These are phyloP conservation scores for Saturnia pavonia DNA, from an alignment of 2,888 invertebrate genomes.

Conservation along the genomic window DNA sequence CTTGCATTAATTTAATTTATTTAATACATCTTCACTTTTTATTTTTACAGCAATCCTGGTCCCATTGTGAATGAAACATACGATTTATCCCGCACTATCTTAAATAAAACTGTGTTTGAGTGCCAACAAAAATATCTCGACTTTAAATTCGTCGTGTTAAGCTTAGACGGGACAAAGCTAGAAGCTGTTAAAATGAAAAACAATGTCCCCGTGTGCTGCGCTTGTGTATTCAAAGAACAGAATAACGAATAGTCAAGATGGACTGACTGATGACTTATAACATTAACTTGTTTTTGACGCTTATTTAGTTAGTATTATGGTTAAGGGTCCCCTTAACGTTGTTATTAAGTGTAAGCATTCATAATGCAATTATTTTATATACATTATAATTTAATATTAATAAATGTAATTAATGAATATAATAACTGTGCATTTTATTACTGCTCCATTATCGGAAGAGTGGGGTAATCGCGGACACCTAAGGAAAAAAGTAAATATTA, in stretches of 20 bases:
- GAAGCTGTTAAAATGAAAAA: constrained; percentile 16
- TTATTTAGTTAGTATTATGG: background rate
- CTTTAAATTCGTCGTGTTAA: constrained; percentile 22
- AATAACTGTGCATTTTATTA: too few relatives aligned
- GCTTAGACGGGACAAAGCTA: constrained; percentile 8
- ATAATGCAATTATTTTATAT: background rate
- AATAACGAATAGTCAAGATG: background rate
- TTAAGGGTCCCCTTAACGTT: background rate
- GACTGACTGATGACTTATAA: background rate
- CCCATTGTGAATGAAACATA: background rate
- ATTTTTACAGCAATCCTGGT: background rate
- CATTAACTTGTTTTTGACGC: background rate
- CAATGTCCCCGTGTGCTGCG: constrained; percentile 23
- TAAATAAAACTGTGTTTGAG: background rate
- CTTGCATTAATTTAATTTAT: background rate
- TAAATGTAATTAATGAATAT: background rate
- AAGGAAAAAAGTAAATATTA: too few relatives aligned
- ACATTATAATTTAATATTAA: background rate
- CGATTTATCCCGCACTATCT: background rate
- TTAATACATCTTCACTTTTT: background rate
- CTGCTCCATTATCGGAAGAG: too few relatives aligned
- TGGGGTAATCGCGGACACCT: too few relatives aligned
- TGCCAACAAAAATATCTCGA: constrained; percentile 16
- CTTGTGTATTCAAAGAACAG: background rate
- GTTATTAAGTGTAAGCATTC: background rate